These are phyloP conservation scores for Luperina nickerlii DNA, from an alignment of 2,888 invertebrate species.

Conservation along the genomic window DNA sequence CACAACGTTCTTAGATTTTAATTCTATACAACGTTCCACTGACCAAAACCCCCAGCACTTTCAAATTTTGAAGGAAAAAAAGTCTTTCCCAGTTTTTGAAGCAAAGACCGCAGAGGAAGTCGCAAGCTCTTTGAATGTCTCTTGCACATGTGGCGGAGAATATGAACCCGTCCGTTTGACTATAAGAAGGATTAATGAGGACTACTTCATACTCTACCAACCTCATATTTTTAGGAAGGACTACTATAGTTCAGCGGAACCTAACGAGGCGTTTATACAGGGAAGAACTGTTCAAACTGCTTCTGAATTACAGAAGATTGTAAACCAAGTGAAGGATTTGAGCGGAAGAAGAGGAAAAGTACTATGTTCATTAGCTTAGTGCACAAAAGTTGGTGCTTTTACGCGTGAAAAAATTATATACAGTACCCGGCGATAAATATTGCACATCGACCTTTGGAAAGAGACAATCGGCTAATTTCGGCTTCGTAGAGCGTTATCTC, in stretches of 20 bases:
- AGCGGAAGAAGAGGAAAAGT: background rate
- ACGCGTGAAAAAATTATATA: background rate
- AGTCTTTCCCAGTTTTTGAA: constrained; percentile 1
- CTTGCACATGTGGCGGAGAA: background rate
- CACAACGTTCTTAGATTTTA: constrained; percentile 6
- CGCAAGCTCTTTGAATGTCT: background rate
- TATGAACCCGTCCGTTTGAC: fast-evolving
- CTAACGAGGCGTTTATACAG: too few species aligned
- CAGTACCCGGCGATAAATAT: too few species aligned
- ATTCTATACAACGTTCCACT: background rate
- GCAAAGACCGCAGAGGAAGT: background rate
- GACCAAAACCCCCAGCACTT: too few species aligned
- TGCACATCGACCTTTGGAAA: too few species aligned
- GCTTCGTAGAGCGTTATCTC: too few species aligned
- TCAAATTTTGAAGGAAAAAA: background rate
- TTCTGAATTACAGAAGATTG: too few species aligned
- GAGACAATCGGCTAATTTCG: too few species aligned
- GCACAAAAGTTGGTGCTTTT: background rate
- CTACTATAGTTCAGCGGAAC: too few species aligned
- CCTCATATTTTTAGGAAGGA: fast-evolving
- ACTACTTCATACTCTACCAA: constrained; percentile 14
- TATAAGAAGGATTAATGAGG: constrained; percentile 8
- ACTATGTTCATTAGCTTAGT: background rate
- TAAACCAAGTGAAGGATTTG: background rate
- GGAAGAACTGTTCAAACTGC: too few species aligned